Conservation (phyloP, 1,140 invertebrate species). For the Procambarus virginalis region DNA sequence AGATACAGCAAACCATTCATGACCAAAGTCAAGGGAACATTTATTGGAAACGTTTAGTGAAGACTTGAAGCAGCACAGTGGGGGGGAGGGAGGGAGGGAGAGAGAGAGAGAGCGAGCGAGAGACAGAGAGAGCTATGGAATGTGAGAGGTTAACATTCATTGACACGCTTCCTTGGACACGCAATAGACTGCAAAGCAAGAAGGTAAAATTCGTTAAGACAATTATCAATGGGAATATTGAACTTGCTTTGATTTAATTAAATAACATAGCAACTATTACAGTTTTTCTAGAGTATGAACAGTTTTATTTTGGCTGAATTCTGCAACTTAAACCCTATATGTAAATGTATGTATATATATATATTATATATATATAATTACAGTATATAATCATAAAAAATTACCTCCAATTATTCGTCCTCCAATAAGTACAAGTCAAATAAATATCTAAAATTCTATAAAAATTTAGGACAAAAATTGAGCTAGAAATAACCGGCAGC, state of each 20-base stretch:
- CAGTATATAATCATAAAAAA: too few species aligned
- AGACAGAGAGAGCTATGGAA: too few species aligned
- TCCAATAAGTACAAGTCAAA: not conserved
- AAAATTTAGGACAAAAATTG: not conserved
- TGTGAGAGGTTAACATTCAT: too few species aligned
- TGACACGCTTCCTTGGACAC: too few species aligned
- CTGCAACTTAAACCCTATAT: slow-evolving; percentile 2
- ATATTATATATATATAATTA: not conserved
- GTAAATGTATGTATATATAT: not conserved
- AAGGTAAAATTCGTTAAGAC: not conserved
- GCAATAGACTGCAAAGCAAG: not conserved
- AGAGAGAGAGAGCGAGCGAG: too few species aligned
- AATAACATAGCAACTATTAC: not conserved
- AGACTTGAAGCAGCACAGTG: too few species aligned
- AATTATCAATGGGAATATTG: not conserved
- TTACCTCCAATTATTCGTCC: too few species aligned
- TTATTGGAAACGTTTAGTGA: too few species aligned
- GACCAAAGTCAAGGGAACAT: too few species aligned
- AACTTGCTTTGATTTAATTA: not conserved
- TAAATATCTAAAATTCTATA: not conserved
- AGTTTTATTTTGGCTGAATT: not conserved
- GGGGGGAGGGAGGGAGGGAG: too few species aligned
- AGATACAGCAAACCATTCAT: not conserved
- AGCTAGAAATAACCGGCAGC: not conserved
- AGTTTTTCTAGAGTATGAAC: not conserved